Base-by-base conservation (phyloP, 2,888 invertebrate genomes). In the Drosophila trichaetosa region DNA sequence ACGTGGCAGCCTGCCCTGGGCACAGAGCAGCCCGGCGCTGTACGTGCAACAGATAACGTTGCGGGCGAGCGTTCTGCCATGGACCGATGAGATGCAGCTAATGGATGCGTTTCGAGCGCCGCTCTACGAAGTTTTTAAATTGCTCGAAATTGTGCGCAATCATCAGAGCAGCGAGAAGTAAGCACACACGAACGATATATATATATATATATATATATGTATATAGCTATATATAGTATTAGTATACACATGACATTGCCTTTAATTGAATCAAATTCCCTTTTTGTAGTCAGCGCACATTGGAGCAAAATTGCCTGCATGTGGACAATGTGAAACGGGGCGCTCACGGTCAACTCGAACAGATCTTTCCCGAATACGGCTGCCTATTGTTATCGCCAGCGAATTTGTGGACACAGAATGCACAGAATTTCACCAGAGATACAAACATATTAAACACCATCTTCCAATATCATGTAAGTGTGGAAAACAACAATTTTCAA, bases 91-190 rank as follows among this genome's bases (percentile, higher is more conserved):
- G 83, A 94, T 98, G 81, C 95, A 95, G 81, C 94, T 98, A 87
- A 96, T 96, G 91, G 99, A 99, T 94, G 98, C 98, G 52, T 98
- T 98, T 93, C 95, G 98, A 87, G 98, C 97, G 8, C 98, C 99
- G 3, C 94, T 99, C 1, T 96, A 96, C 89, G 97, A 98, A 94
- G 96, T 97, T 29, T 99, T 99, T 94, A 96, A 97, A 91, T 94
- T 99, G 76, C 92, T 98, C 61, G 97, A 98, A 93, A 95, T 96
- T 68, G 95, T 99, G 76, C 95, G 97, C 87, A 97, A 98, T 93
- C 97, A 97, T 75, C 93, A 93, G 83, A 90, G 92, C 74, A 87
- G 78, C 69, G 91, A 91, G 78, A 92, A 91, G 92, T 92, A 89
- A 87, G 84, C 77, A 67, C 57, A 64, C 58, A 76, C 64, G 48